phyloP scores from a whole-genome alignment of 2,113 vertebrate genomes.

The Phrynocephalus versicolor region DNA sequence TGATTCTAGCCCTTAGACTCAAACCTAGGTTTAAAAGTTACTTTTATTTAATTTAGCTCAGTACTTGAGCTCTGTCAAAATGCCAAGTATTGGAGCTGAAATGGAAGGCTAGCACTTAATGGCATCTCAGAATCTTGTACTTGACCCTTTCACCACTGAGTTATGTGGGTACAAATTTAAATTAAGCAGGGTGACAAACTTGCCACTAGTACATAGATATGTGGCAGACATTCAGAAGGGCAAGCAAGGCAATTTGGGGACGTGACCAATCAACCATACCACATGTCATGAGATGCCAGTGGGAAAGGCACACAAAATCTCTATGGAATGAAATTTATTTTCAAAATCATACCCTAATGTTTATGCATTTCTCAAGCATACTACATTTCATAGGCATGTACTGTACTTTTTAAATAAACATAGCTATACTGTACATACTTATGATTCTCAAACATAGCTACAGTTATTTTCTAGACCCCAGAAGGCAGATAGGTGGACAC shows the following conservation, averaged over 20 bases:
- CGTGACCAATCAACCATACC: neutral
- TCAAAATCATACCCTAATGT: neutral
- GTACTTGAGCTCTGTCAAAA: neutral
- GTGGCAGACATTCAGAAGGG: neutral
- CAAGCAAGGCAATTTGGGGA: neutral
- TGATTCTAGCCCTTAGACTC: neutral
- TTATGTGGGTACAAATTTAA: neutral
- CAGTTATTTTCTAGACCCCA: too few species aligned
- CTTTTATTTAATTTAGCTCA: neutral
- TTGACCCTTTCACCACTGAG: neutral
- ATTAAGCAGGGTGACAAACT: neutral
- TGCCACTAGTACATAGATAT: slow-evolving; percentile 24
- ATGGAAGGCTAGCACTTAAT: neutral
- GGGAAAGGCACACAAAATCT: neutral
- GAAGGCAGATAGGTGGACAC: neutral
- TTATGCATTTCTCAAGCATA: neutral
- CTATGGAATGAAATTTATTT: neutral
- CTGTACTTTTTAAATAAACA: too few species aligned
- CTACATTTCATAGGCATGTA: too few species aligned
- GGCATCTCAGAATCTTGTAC: neutral
- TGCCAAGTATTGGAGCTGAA: neutral
- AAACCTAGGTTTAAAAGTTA: neutral
- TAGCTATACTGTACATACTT: neutral
- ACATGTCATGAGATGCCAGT: neutral
- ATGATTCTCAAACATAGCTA: neutral